Evolutionary conservation across 2,888 invertebrate genomes (phyloP), one percentile per base, ranked within the genome.

Genomic region (Microdon myrmicae): DNA sequence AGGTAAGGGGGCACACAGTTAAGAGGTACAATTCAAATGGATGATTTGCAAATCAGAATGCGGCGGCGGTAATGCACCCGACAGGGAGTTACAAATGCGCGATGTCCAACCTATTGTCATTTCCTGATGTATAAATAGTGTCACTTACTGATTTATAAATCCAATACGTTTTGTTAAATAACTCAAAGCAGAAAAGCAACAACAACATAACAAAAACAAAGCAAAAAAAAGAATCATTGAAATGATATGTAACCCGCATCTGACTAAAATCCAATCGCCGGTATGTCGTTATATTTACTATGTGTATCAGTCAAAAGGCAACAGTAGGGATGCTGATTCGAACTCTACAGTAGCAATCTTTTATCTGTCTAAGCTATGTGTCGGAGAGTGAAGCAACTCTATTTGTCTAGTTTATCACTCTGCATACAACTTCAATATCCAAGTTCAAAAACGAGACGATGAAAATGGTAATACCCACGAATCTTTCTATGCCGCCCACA

Each of bases 341-440:
- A 48, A 38, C 45, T 26, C 32, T 35, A 22, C 43, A 16, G 29
- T n/a, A n/a, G n/a, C n/a, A n/a, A 48, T 29, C 48, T 20, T 58
- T 53, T 58, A 23, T 58, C 47, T 51, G 32, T n/a, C n/a, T n/a
- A n/a, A n/a, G n/a, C n/a, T 31, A 20, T 48, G 47, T 64, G 64
- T 64, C 64, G 53, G 45, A 35, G 28, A 53, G 58, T 49, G 49
- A 58, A n/a, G 56, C 51, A 51, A 58, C 58, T 64, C 64, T 64
- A 64, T 64, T 64, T 64, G 64, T 64, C 58, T 64, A 47, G 51
- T 58, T 64, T 64, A 64, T 64, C 58, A 51, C 43, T 58, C 35
- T 35, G 56, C 23, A 61, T 61, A 55, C 56, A n/a, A 61, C 61
- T 61, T 61, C 56, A 56, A 60, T 55, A 56, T 60, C 48, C 49